phyloP scores from a whole-genome alignment of 1,140 invertebrate genomes.

The Dreissena polymorpha region DNA sequence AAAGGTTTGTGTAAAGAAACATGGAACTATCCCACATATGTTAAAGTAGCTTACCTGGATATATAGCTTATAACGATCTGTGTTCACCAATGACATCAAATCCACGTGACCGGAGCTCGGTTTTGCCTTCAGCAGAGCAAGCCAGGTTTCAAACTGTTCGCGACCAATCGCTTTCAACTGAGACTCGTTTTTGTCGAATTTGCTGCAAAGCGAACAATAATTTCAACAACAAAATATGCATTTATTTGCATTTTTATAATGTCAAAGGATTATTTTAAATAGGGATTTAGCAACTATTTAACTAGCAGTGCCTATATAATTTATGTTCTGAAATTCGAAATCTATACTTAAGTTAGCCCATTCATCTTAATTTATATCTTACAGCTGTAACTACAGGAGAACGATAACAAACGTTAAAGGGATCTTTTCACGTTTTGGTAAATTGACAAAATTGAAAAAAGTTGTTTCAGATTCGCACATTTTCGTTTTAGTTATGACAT shows the following conservation, averaged over 20 bases:
- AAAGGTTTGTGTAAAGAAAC: not conserved
- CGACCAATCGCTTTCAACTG: slow-evolving; percentile 11
- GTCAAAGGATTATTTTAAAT: not conserved
- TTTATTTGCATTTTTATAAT: not conserved
- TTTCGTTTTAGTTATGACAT: too few species aligned
- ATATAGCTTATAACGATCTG: slow-evolving; percentile 16
- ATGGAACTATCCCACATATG: not conserved
- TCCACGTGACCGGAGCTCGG: slow-evolving; percentile 29
- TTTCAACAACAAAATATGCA: not conserved
- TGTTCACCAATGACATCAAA: slow-evolving; percentile 13
- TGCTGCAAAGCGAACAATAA: not conserved
- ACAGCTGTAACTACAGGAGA: too few species aligned
- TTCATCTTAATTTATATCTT: too few species aligned
- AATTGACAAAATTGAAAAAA: too few species aligned
- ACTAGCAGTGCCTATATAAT: not conserved
- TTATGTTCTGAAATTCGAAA: not conserved
- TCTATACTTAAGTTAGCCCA: not conserved
- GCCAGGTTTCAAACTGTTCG: slow-evolving; percentile 18
- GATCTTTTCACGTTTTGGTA: too few species aligned
- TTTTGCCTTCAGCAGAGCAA: slow-evolving; percentile 15
- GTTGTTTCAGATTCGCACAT: too few species aligned
- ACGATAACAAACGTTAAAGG: too few species aligned
- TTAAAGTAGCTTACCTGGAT: slow-evolving; percentile 12
- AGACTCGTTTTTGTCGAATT: slow-evolving; percentile 15
- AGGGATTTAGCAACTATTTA: not conserved